Conservation (phyloP, 2,888 invertebrate species). For the Metallyticus violacea region DNA sequence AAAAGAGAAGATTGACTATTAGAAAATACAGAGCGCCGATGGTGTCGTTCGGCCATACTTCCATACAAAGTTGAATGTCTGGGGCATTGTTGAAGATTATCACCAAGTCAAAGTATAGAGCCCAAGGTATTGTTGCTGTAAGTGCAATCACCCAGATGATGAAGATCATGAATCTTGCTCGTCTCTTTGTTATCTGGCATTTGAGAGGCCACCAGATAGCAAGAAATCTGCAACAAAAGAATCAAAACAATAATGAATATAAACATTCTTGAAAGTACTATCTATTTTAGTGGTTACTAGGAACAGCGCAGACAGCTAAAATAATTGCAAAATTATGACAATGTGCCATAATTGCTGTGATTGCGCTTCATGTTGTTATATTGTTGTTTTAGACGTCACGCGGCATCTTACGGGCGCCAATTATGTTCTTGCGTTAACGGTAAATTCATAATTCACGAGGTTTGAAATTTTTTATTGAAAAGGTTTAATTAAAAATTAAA, state of each 20-base stretch:
- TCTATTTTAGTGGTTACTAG: too few species aligned
- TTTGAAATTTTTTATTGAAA: too few species aligned
- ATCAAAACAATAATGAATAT: not conserved
- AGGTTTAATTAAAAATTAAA: too few species aligned
- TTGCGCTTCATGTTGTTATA: too few species aligned
- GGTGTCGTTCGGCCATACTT: conserved; percentile 81
- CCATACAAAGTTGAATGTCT: conserved; percentile 70
- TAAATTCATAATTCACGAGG: too few species aligned
- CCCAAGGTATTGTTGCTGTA: conserved; percentile 85
- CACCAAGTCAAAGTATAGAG: conserved; percentile 82
- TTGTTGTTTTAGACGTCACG: too few species aligned
- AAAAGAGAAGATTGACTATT: conserved; percentile 82
- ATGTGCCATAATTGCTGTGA: too few species aligned
- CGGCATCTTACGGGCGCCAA: too few species aligned
- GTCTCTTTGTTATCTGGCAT: conserved; percentile 83
- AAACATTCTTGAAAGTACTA: not conserved
- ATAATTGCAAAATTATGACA: too few species aligned
- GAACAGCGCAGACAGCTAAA: too few species aligned
- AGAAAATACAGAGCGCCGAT: conserved; percentile 84
- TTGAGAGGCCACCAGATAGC: conserved; percentile 95
- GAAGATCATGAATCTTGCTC: conserved; percentile 83
- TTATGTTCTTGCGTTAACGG: too few species aligned
- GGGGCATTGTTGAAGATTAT: conserved; percentile 71
- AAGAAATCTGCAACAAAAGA: conserved; percentile 69
- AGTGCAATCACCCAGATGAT: conserved; percentile 88